These are phyloP conservation scores for Drosophila helvetica DNA, from an alignment of 2,888 invertebrate genomes.

Conservation along the genomic window DNA sequence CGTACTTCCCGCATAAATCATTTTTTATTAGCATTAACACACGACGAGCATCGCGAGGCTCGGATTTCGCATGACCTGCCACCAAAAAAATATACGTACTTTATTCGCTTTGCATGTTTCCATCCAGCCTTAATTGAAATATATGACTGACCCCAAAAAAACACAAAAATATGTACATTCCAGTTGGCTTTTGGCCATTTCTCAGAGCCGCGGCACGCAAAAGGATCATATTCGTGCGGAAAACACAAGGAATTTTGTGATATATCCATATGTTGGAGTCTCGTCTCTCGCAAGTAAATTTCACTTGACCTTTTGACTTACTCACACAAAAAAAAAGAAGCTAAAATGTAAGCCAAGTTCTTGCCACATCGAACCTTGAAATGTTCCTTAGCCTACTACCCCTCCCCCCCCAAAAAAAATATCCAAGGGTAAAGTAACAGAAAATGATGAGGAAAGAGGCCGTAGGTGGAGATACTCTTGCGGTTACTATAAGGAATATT, in stretches of 20 bases:
- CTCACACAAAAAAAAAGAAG: slow-evolving; percentile 21
- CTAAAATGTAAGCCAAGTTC: slow-evolving; percentile 37
- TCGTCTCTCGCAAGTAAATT: slow-evolving; percentile 32
- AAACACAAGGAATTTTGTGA: not conserved
- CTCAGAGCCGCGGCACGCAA: slow-evolving; percentile 51
- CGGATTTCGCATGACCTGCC: slow-evolving; percentile 22
- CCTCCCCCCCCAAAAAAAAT: not conserved
- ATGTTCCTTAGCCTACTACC: slow-evolving; percentile 66
- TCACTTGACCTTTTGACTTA: slow-evolving; percentile 66
- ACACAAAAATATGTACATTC: slow-evolving; percentile 22
- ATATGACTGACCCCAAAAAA: slow-evolving; percentile 56
- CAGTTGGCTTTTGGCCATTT: slow-evolving; percentile 32
- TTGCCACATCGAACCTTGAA: slow-evolving; percentile 67
- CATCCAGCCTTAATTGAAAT: slow-evolving; percentile 69
- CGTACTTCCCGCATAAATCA: slow-evolving; percentile 66
- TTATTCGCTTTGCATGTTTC: slow-evolving; percentile 63
- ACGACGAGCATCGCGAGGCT: slow-evolving; percentile 48
- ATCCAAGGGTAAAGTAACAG: slow-evolving; percentile 22
- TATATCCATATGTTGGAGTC: not conserved
- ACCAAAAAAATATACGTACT: slow-evolving; percentile 13
- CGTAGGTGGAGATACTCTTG: not conserved
- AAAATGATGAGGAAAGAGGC: slow-evolving; percentile 23
- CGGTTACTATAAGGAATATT: too few species aligned
- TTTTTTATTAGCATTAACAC: slow-evolving; percentile 64
- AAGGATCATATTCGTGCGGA: slow-evolving; percentile 36